Conservation (phyloP, 1,140 invertebrate genomes). For the Polyergus mexicanus region DNA sequence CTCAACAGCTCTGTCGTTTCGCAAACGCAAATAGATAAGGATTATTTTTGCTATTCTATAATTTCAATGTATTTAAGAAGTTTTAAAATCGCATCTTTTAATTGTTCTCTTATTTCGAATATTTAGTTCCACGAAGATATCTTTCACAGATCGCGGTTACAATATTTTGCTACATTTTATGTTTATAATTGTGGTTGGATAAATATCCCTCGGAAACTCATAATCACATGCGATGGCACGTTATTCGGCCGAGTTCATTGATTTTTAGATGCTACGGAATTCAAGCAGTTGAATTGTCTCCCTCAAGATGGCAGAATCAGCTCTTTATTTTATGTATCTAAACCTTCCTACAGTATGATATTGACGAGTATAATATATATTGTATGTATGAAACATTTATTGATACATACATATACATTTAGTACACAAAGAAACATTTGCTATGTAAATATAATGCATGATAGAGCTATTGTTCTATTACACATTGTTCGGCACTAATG, state of each 20-base stretch:
- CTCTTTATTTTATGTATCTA: constrained; percentile 39
- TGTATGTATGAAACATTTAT: not conserved
- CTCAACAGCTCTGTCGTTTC: constrained; percentile 39
- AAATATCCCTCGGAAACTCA: not conserved
- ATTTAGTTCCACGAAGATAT: not conserved
- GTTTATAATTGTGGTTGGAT: not conserved
- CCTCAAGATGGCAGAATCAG: constrained; percentile 70
- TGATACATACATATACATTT: not conserved
- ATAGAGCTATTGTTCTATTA: not conserved
- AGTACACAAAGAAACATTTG: not conserved
- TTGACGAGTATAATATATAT: not conserved
- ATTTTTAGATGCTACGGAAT: constrained; percentile 66
- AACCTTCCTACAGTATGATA: not conserved
- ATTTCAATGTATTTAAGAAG: not conserved
- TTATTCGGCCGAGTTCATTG: constrained; percentile 69
- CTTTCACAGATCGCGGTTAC: not conserved
- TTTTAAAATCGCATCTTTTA: not conserved
- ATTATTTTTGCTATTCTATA: not conserved
- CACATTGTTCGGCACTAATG: not conserved
- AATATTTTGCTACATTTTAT: not conserved
- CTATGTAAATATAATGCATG: not conserved
- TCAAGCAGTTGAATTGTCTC: constrained; percentile 51
- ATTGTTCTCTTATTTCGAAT: not conserved
- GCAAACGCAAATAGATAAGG: constrained; percentile 1
- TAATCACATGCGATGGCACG: constrained; percentile 2